Evolutionary conservation across 2,888 invertebrate genomes (phyloP).

Genomic region (Machimus atricapillus): DNA sequence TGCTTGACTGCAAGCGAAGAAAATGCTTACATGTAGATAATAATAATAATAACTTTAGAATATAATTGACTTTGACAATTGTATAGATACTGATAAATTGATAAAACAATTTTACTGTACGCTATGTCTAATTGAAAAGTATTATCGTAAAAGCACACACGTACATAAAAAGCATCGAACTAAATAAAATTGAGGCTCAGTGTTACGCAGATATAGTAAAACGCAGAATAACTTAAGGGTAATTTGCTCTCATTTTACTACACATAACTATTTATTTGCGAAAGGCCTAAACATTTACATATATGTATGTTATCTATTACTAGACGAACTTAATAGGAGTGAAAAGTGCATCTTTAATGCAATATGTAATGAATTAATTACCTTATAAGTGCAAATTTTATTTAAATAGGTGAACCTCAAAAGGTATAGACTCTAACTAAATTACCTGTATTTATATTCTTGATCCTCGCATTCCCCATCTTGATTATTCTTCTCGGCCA

Average conservation of each 20-base stretch:
- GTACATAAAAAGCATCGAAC: no score
- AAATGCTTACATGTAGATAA: no score
- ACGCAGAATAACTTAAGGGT: not conserved
- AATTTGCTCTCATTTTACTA: not conserved
- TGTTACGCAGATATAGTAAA: not conserved
- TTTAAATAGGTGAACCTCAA: not conserved
- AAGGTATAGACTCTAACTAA: not conserved
- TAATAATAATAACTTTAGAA: no score
- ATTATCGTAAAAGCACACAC: not conserved
- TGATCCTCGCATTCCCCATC: slow-evolving; percentile 37
- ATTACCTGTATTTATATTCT: slow-evolving; percentile 26
- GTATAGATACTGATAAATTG: no score
- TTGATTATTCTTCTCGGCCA: slow-evolving; percentile 40
- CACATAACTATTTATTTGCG: not conserved
- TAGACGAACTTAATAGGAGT: not conserved
- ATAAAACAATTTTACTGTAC: not conserved
- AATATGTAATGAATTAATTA: not conserved
- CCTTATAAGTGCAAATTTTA: not conserved
- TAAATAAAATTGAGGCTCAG: not conserved
- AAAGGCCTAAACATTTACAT: not conserved
- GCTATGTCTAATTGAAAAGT: not conserved
- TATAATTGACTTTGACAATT: no score
- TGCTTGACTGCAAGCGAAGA: no score
- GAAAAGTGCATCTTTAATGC: not conserved
- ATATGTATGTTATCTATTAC: no score